These are phyloP conservation scores for Nasua narica DNA, from an alignment of 2,797 vertebrate species.

Conservation along the genomic window DNA sequence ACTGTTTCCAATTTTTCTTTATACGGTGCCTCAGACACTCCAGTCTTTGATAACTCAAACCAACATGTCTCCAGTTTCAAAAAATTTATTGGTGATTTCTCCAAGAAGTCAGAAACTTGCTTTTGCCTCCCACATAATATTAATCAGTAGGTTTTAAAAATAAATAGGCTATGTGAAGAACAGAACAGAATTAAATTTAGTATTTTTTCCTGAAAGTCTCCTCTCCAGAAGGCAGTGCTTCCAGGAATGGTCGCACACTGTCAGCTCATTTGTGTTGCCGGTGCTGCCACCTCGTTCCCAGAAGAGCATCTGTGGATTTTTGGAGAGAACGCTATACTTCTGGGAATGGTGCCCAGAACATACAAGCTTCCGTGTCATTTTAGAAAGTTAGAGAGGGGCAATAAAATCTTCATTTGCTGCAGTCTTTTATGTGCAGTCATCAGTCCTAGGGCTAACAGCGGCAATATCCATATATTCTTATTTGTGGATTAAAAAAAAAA, in stretches of 20 bases:
- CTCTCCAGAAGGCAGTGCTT: conserved; percentile 69
- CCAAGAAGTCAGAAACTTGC: neutral
- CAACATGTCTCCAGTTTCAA: neutral
- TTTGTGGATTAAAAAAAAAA: neutral
- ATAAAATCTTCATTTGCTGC: conserved; percentile 49
- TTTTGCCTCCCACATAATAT: neutral
- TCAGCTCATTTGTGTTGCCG: conserved; percentile 48
- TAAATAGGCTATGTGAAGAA: neutral
- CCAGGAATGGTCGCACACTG: conserved; percentile 64
- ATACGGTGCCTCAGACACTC: neutral
- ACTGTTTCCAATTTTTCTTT: neutral
- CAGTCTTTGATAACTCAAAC: neutral
- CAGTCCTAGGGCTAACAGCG: neutral
- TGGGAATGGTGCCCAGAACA: conserved; percentile 75
- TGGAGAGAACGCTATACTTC: conserved; percentile 63
- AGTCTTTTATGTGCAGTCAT: conserved; percentile 1
- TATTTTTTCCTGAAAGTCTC: conserved; percentile 62
- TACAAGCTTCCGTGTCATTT: conserved; percentile 49
- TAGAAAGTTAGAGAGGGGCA: conserved; percentile 49
- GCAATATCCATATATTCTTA: neutral
- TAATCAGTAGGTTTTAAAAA: conserved; percentile 36
- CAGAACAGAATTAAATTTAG: neutral
- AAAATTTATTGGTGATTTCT: neutral
- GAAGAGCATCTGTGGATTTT: conserved; percentile 73
- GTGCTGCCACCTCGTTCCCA: conserved; percentile 61